Evolutionary conservation across 2,888 invertebrate genomes (phyloP).

Genomic region (Rhynchonema sp.): DNA sequence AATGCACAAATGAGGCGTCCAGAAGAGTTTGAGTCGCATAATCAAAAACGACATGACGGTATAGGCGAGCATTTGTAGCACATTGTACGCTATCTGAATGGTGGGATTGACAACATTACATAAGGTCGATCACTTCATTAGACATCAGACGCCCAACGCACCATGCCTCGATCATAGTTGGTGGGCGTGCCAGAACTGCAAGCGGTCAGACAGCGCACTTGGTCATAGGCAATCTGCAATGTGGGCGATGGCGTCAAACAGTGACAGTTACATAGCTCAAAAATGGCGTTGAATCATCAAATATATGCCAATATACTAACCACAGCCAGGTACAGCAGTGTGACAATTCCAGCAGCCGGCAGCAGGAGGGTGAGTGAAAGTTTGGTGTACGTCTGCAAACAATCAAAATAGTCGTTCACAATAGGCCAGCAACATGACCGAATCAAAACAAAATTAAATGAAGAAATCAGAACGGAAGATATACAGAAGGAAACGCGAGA

Average conservation of each 20-base stretch:
- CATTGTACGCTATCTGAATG: conserved; percentile 40
- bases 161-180: too few relatives aligned
- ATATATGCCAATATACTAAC: too few relatives aligned
- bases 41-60: conserved; percentile 51
- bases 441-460: not conserved
- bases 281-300: too few relatives aligned
- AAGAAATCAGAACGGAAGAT: not conserved
- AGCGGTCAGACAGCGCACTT: too few relatives aligned
- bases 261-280: too few relatives aligned
- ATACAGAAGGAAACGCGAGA: too few relatives aligned
- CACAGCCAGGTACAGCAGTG: not conserved
- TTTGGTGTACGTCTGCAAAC: conserved; percentile 35
- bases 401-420: not conserved
- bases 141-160: too few relatives aligned
- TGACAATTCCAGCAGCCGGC: conserved; percentile 38
- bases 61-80: conserved; percentile 50
- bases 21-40: conserved; percentile 56
- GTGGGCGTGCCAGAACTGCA: too few relatives aligned
- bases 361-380: conserved; percentile 41
- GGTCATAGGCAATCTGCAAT: too few relatives aligned
- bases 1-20: conserved; percentile 57
- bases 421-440: not conserved
- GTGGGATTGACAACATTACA: too few relatives aligned
- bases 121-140: too few relatives aligned
- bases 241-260: too few relatives aligned